Evolutionary conservation across 2,888 invertebrate genomes (phyloP), one percentile per base, ranked within the genome.

Genomic region (Eristalis tenax): DNA sequence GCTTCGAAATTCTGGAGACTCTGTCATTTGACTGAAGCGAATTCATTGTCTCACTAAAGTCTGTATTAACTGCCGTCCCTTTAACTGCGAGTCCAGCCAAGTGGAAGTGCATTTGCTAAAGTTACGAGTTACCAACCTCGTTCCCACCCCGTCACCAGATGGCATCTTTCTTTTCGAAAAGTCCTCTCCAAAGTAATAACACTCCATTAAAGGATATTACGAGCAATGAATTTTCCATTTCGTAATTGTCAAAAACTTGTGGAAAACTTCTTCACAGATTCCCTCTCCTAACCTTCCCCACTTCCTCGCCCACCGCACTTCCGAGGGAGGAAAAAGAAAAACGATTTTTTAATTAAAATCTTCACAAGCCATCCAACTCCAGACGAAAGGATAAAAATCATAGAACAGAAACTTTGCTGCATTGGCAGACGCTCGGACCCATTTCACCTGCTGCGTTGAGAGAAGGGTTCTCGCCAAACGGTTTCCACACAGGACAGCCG

Each of bases 181-280:
- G 15, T 81, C 59, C n/a, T n/a, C 40, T 10, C 28, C 28, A 83
- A 83, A 78, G 78, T 68, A 82, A 86, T 86, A 86, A 83, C 56
- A 65, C 70, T 83, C 74, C 66, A 78, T 83, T 83, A 82, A 86
- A 70, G 65, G 70, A 75, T 82, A 83, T 83, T 73, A 78, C 78
- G 82, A 70, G 74, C 78, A 86, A 78, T 82, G 74, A 86, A 74
- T 78, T 83, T 32, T 75, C 66, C 73, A 78, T 86, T 86, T 86
- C 40, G 59, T 61, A 65, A 75, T 83, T 86, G 83, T 86, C 86
- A 86, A 82, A 86, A 77, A 82, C 82, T 82, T 85, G 35, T 50
- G 15, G 11, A 64, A 69, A 74, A 74, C 56, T 81, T 63, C 13
- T n/a, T 11, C 56, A 4, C 22, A 32, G 57, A 38, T 18, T 28